A percentile compares a stretch with the other conserved stretches of the same genome.
Evolutionary conservation across 2,888 invertebrate species (phyloP).

Genomic region (Hirtodrosophila histrioides): DNA sequence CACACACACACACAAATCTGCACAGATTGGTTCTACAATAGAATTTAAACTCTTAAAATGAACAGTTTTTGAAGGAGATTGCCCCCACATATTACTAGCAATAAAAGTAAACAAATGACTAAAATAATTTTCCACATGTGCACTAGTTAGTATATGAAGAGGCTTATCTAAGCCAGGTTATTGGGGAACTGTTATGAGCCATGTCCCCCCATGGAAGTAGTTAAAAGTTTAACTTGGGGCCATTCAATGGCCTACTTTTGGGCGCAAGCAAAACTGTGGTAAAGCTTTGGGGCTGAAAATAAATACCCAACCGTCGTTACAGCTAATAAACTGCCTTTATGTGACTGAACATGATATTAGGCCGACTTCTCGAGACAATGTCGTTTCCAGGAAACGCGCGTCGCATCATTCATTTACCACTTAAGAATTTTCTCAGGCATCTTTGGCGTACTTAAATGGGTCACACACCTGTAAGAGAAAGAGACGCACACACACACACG

Average conservation of each 20-base stretch:
- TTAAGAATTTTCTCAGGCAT: slow-evolving; percentile 69
- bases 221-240: neutral
- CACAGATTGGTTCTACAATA: too few relatives aligned
- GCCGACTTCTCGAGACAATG: slow-evolving; percentile 37
- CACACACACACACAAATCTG: too few relatives aligned
- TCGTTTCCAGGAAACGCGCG: slow-evolving; percentile 59
- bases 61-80: too few relatives aligned
- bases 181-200: too few relatives aligned
- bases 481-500: slow-evolving; percentile 30
- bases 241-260: slow-evolving; percentile 31
- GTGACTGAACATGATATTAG: slow-evolving; percentile 25
- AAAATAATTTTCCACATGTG: too few relatives aligned
- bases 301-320: slow-evolving; percentile 3
- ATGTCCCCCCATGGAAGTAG: neutral
- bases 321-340: slow-evolving; percentile 23
- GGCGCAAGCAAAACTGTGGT: slow-evolving; percentile 16
- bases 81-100: too few relatives aligned
- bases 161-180: too few relatives aligned
- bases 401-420: slow-evolving; percentile 63
- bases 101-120: too few relatives aligned
- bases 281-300: slow-evolving; percentile 21
- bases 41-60: too few relatives aligned
- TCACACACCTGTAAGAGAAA: slow-evolving; percentile 69
- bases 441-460: slow-evolving; percentile 52
- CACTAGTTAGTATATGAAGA: too few relatives aligned